Evolutionary conservation across 2,113 vertebrate species (phyloP), one percentile per base, ranked within the genome.

Genomic region (Lophius piscatorius): DNA sequence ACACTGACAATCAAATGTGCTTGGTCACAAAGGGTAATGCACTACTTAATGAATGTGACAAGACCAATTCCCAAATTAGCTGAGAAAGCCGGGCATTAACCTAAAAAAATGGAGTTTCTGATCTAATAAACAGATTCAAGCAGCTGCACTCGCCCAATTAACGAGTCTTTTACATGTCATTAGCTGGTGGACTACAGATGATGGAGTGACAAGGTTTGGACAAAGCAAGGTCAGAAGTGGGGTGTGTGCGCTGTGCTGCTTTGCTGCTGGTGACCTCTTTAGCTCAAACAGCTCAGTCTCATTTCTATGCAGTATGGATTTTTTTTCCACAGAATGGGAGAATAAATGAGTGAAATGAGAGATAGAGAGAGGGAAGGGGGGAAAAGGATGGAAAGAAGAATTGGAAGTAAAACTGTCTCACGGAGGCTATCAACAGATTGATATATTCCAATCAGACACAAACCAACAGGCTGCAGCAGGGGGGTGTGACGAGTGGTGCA

Each of bases 61-160:
- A 61, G 35, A 34, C 39, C 20, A n/a, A 5, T 35, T 56, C 26
- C 24, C 17, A 56, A 70, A 73, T 65, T 26, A 77, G 59, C 29
- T 6, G 40, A 61, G 23, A 54, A 56, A 68, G 10, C 6, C 2
- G 9, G 0, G 36, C 35, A 4, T 55, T 24, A 46, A n/a, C n/a
- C n/a, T n/a, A n/a, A n/a, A n/a, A n/a, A n/a, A n/a, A 48, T 24
- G 22, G 26, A 59, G 21, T 18, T 33, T 52, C 48, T 45, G 47
- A 81, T 82, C 64, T 63, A 50, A 78, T 68, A 67, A 86, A 85
- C 55, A 64, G 50, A 77, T 76, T 73, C 52, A 70, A 77, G 56
- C 60, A 51, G 47, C 49, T 5, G 4, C 4, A 9, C 38, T 29
- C 33, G 34, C 20, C 66, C 52, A 78, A 75, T 76, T 74, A 71